Percentiles rank a stretch among this genome's conserved stretches.
Conservation (phyloP, 2,888 invertebrate genomes). For the Drosophila trichaetosa region DNA sequence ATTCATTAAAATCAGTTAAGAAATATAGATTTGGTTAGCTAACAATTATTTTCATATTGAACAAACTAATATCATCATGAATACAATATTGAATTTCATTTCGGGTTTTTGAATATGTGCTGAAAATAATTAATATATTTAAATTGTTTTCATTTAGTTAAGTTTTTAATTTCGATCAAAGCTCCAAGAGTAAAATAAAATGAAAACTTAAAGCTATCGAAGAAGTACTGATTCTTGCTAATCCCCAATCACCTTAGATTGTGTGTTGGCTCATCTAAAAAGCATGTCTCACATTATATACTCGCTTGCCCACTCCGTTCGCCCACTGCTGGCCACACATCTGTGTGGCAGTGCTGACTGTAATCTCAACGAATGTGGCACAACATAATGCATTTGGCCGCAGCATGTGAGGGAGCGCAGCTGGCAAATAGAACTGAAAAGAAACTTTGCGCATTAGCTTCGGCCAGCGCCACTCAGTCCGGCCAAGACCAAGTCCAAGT, state of each 20-base stretch:
- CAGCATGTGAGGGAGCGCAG: slow-evolving; percentile 47
- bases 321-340: neutral
- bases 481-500: slow-evolving; percentile 58
- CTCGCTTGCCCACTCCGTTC: neutral
- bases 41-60: neutral
- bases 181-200: neutral
- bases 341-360: slow-evolving; percentile 44
- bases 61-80: neutral
- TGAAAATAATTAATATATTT: neutral
- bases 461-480: slow-evolving; percentile 72
- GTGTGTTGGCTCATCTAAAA: neutral
- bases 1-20: neutral
- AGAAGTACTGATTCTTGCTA: neutral
- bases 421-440: slow-evolving; percentile 61
- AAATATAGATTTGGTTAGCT: neutral
- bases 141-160: neutral
- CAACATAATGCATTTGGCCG: slow-evolving; percentile 41
- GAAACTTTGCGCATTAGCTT: slow-evolving; percentile 77
- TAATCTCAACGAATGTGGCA: slow-evolving; percentile 38
- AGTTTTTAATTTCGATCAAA: neutral
- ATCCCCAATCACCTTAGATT: neutral
- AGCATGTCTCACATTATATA: neutral
- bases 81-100: neutral
- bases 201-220: neutral
- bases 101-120: neutral